A percentile compares a stretch with the other conserved stretches of the same genome.
Evolutionary conservation across 2,797 vertebrate genomes (phyloP).

Genomic region (Apodemus agrarius): DNA sequence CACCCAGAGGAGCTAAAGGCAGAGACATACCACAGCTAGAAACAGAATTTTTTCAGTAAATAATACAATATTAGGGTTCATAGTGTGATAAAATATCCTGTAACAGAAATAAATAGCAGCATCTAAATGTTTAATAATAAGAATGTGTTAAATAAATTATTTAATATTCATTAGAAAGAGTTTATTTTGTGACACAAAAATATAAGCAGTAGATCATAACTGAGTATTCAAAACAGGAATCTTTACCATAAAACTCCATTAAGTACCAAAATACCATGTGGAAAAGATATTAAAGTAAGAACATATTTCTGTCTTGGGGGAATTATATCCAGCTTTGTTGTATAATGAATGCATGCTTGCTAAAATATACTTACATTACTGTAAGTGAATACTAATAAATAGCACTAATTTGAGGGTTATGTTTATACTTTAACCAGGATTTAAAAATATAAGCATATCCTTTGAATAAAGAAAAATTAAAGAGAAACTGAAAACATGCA

Average conservation of each 20-base stretch:
- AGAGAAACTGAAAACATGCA: not conserved
- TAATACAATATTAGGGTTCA: not conserved
- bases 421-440: not conserved
- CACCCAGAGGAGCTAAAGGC: not conserved
- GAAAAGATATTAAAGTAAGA: not conserved
- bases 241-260: constrained; percentile 16
- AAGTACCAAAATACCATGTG: constrained; percentile 10
- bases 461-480: constrained; percentile 43
- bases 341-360: constrained; percentile 8
- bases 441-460: constrained; percentile 4
- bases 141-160: not conserved
- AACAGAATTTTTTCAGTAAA: not conserved
- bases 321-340: not conserved
- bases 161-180: not conserved
- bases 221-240: not conserved
- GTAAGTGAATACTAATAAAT: not conserved
- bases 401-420: not conserved
- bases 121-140: not conserved
- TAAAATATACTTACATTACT: not conserved
- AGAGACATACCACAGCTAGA: not conserved
- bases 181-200: not conserved
- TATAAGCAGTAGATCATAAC: not conserved
- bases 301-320: not conserved
- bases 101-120: not conserved
- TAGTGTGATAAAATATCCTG: not conserved